phyloP scores from a whole-genome alignment of 2,113 vertebrate genomes.

The Tragelaphus strepsiceros region DNA sequence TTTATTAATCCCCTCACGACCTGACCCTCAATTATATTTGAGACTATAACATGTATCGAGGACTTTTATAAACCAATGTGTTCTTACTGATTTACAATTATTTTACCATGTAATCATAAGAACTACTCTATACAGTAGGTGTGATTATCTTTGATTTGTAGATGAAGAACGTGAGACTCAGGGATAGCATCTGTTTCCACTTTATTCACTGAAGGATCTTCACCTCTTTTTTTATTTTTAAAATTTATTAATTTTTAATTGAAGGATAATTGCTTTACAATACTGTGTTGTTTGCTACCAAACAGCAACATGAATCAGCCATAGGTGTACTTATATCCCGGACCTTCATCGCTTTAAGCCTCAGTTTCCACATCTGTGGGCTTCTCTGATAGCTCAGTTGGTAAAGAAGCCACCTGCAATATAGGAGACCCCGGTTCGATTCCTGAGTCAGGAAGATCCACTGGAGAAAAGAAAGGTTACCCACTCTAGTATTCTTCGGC shows the following conservation, averaged over 20 bases:
- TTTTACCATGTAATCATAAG: background rate
- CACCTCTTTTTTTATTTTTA: background rate
- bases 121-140: background rate
- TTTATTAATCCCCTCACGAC: background rate
- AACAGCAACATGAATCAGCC: background rate
- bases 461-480: background rate
- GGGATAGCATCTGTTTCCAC: background rate
- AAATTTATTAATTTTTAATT: background rate
- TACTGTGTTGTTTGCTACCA: background rate
- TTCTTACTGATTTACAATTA: background rate
- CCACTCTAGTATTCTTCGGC: background rate
- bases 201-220: background rate
- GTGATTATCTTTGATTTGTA: background rate
- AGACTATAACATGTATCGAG: background rate
- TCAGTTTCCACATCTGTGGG: background rate
- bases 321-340: background rate
- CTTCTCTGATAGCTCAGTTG: background rate
- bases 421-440: background rate
- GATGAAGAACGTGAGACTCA: background rate
- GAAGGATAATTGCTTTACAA: background rate
- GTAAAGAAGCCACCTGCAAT: background rate
- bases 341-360: background rate
- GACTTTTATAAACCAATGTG: background rate
- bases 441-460: background rate
- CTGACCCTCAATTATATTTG: background rate